Evolutionary conservation across 64 coral and sea anemone genomes (phyloP).

Genomic region (Stylophora pistillata): DNA sequence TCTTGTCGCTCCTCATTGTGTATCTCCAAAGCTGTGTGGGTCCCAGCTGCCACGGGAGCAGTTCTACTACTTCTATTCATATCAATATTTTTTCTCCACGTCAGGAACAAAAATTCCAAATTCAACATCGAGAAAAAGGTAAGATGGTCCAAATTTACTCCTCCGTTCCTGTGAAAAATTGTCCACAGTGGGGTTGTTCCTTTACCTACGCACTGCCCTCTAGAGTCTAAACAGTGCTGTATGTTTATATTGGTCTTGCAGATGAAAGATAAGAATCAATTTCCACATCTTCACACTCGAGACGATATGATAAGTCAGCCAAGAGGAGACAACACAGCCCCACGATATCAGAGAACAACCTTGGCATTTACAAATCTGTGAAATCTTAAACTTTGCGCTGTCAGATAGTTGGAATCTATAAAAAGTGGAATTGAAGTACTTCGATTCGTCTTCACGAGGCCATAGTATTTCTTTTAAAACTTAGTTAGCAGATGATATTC

Average conservation of each 20-base stretch:
- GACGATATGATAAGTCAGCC: neutral
- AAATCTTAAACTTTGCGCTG: too few relatives aligned
- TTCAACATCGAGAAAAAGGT: constrained; percentile 4
- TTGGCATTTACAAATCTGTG: neutral
- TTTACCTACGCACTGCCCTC: too few relatives aligned
- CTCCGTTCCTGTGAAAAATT: too few relatives aligned
- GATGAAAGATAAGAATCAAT: neutral
- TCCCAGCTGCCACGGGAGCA: neutral
- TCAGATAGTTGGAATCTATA: too few relatives aligned
- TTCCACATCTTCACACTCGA: neutral
- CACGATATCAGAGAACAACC: neutral
- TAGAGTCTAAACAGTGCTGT: too few relatives aligned
- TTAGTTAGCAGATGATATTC: neutral
- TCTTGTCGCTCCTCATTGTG: neutral
- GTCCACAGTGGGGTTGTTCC: too few relatives aligned
- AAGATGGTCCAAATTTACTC: too few relatives aligned
- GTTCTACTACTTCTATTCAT: neutral
- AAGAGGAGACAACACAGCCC: neutral
- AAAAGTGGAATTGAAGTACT: too few relatives aligned
- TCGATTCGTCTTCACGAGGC: too few relatives aligned
- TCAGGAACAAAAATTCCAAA: neutral
- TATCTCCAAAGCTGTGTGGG: neutral
- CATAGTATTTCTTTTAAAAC: neutral
- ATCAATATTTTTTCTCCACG: neutral
- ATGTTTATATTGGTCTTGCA: neutral